Base-by-base conservation (phyloP, 1,140 invertebrate species). In the Holcopasites calliopsidis region DNA sequence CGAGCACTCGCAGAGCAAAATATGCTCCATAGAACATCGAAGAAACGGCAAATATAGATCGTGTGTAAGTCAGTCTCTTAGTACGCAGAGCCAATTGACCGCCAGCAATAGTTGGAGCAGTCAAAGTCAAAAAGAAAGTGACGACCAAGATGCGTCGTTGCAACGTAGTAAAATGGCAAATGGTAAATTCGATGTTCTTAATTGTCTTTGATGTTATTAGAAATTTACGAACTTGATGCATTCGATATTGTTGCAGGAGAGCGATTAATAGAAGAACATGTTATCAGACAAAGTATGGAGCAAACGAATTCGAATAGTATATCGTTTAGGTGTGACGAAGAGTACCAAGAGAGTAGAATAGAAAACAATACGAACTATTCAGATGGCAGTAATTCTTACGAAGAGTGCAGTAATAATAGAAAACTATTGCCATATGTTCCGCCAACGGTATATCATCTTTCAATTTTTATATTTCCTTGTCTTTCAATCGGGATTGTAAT, bases 321-420 rank as follows among this genome's bases (percentile, higher is more conserved):
- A 52, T 88, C 85, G 33, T 90, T 90, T 73, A 85, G 84, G 79
- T 81, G 69, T 38, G 80, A 87, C 42, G 7, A 18, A 6, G 1
- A 10, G 60, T 76, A 61, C 21, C 28, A 82, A 16, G 11, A 2
- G 42, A 18, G 10, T 18, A 18, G 42, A 10, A 18, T 10, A 18
- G 18, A 18, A 44, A 44, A 44, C 42, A 44, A 18, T 44, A 44
- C 42, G 2, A 18, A 44, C 18, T 1, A 44, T 44, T 44, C 42
- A 8, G 18, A 44, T 18, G 18, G 42, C 54, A 86, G 70, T 70
- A 55, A 82, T 73, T 74, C 74, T 1, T 75, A 26, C 38, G 76
- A 85, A 31, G 80, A 87, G 72, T 76, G 66, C 21, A 58, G 68
- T 35, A 79, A 70, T 10, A 75, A 80, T 62, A 69, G 33, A 4